Percentiles rank a stretch among this genome's conserved stretches.
Evolutionary conservation across 1,140 invertebrate species (phyloP).

Genomic region (Notospermus geniculatus): DNA sequence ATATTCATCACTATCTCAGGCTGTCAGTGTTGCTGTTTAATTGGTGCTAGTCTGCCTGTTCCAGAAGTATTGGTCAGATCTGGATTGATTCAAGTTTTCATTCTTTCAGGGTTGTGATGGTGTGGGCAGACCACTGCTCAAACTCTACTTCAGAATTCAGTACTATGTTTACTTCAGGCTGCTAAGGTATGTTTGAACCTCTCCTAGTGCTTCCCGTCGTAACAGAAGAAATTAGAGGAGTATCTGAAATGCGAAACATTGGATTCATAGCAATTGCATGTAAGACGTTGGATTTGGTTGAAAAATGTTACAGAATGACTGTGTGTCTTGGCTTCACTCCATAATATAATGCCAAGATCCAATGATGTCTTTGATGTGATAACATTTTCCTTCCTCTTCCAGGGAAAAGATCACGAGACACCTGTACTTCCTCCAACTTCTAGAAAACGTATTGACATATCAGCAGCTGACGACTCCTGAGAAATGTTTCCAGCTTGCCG

Average conservation of each 20-base stretch:
- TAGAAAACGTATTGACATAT: slow-evolving; percentile 74
- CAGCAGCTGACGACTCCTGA: slow-evolving; percentile 62
- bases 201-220: too few species aligned
- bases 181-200: neutral
- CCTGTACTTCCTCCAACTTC: slow-evolving; percentile 90
- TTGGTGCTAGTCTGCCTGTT: too few species aligned
- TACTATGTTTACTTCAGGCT: slow-evolving; percentile 74
- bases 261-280: too few species aligned
- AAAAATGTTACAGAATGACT: slow-evolving; percentile 3
- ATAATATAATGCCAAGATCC: neutral
- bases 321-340: slow-evolving; percentile 8
- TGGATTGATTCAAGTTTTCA: slow-evolving; percentile 5
- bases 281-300: neutral
- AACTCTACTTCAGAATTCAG: slow-evolving; percentile 88
- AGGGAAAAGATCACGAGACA: slow-evolving; percentile 85
- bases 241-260: too few species aligned
- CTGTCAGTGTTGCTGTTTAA: too few species aligned
- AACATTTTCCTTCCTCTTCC: slow-evolving; percentile 36
- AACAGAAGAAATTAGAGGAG: too few species aligned
- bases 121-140: slow-evolving; percentile 79
- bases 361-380: neutral
- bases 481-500: slow-evolving; percentile 75
- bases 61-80: too few species aligned
- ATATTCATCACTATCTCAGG: too few species aligned
- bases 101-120: slow-evolving; percentile 78